phyloP scores from a whole-genome alignment of 1,140 invertebrate species.

The Panagrolaimus sp. region DNA sequence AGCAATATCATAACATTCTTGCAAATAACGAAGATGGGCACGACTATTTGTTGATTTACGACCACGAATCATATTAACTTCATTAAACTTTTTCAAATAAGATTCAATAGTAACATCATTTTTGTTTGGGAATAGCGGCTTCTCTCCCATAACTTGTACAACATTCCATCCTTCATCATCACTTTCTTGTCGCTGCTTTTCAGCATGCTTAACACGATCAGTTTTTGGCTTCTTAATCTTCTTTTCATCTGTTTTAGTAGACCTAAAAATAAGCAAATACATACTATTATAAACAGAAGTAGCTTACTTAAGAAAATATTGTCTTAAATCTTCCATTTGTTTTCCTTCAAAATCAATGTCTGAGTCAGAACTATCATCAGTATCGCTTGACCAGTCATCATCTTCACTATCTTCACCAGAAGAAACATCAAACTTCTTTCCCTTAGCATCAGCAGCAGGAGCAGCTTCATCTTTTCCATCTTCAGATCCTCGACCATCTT shows the following conservation, averaged over 20 bases:
- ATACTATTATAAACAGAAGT: slow-evolving; percentile 2
- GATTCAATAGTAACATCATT: slow-evolving; percentile 83
- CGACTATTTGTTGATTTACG: slow-evolving; percentile 73
- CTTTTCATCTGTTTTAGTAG: slow-evolving; percentile 41
- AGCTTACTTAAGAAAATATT: slow-evolving; percentile 57
- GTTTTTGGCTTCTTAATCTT: slow-evolving; percentile 35
- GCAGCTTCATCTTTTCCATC: slow-evolving; percentile 25
- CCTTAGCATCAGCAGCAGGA: slow-evolving; percentile 18
- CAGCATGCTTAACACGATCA: slow-evolving; percentile 27
- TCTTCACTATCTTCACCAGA: slow-evolving; percentile 24
- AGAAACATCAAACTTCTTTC: slow-evolving; percentile 24
- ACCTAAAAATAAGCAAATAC: slow-evolving; percentile 16
- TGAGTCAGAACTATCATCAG: slow-evolving; percentile 56
- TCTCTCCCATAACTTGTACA: slow-evolving; percentile 62
- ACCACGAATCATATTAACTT: slow-evolving; percentile 88
- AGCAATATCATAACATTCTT: slow-evolving; percentile 78
- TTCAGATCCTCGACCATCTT: slow-evolving; percentile 6
- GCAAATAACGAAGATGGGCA: slow-evolving; percentile 69
- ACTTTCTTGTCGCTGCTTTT: slow-evolving; percentile 63
- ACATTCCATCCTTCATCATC: slow-evolving; percentile 63
- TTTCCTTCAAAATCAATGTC: slow-evolving; percentile 58
- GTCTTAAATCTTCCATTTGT: slow-evolving; percentile 53
- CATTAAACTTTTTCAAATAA: slow-evolving; percentile 84
- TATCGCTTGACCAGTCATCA: slow-evolving; percentile 22
- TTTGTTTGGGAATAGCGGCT: slow-evolving; percentile 81